Base-by-base conservation (phyloP, 1,140 invertebrate genomes). In the Gonioctena quinquepunctata region DNA sequence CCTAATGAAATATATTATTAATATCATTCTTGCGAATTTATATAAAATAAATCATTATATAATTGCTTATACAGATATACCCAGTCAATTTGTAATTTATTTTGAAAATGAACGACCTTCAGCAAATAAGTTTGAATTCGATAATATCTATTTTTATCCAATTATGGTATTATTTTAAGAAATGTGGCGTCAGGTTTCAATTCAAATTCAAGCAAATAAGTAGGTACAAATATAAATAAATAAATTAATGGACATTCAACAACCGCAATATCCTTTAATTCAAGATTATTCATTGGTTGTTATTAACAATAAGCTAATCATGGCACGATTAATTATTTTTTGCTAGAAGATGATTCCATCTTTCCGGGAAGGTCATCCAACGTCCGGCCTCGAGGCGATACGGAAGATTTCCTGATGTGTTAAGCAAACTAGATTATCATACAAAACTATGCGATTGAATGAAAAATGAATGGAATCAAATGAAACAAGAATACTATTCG, bases 251-350 rank as follows among this genome's bases (percentile, higher is more conserved):
- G 54, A 21, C 68, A 63, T 69, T 69, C 68, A 16, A n/a, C 52
- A 62, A 69, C 68, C 68, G 60, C 68, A 69, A 52, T 52, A 69
- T 69, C 68, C 68, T 69, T 54, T 63, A 64, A 69, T 63, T 63
- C 28, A 69, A 49, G 57, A 70, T 70, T 66, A 65, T 70, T 65
- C 52, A 70, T 70, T 28, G 42, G 21, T 21, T 66, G 54, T 66
- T 52, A 62, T 64, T 65, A 65, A 52, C 63, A 65, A 70, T 64
- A 57, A 65, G 52, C 62, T 25, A 70, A 65, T 33, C 62, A 42
- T 66, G 62, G 62, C 62, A 63, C 52, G 65, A 70, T 66, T 52
- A 33, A 54, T 70, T 48, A 70, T 59, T 22, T 65, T 65, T 70
- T 59, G 28, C 63, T 49, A 69, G 50, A 54, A 64, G 60, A 69